Evolutionary conservation across 2,888 invertebrate species (phyloP).

Genomic region (Branchellion lobata): DNA sequence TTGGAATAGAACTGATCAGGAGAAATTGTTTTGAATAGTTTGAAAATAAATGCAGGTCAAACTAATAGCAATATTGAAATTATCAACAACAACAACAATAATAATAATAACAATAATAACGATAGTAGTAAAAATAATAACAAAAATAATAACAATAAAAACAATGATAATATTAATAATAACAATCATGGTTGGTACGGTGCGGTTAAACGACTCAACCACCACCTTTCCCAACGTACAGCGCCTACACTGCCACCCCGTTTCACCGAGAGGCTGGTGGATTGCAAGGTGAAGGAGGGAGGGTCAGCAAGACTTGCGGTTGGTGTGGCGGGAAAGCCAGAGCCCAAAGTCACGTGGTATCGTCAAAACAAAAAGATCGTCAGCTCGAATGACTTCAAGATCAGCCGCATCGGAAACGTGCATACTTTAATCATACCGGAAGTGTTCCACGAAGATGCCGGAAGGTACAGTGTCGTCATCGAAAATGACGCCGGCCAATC

Average conservation of each 20-base stretch:
- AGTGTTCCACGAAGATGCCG: slow-evolving; percentile 64
- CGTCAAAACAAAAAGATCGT: slow-evolving; percentile 62
- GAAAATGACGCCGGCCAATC: slow-evolving; percentile 60
- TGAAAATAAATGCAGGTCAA: no score
- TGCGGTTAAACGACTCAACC: no score
- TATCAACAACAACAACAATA: no score
- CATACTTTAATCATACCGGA: slow-evolving; percentile 72
- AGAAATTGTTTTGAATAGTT: no score
- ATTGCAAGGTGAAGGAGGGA: slow-evolving; percentile 67
- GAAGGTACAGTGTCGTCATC: slow-evolving; percentile 60
- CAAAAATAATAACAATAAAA: no score
- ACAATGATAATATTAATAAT: no score
- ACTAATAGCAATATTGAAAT: no score
- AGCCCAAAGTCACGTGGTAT: slow-evolving; percentile 61
- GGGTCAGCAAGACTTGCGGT: slow-evolving; percentile 59
- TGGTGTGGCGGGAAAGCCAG: slow-evolving; percentile 58
- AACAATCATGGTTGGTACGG: no score
- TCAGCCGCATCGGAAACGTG: slow-evolving; percentile 68
- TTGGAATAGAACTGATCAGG: no score
- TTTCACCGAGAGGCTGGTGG: slow-evolving; percentile 78
- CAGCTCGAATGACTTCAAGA: slow-evolving; percentile 61
- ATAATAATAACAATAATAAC: no score
- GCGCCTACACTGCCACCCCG: slow-evolving; percentile 78
- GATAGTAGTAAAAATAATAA: no score
- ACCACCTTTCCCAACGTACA: slow-evolving; percentile 60